Evolutionary conservation across 2,113 vertebrate genomes (phyloP).

Genomic region (Silurus glanis): DNA sequence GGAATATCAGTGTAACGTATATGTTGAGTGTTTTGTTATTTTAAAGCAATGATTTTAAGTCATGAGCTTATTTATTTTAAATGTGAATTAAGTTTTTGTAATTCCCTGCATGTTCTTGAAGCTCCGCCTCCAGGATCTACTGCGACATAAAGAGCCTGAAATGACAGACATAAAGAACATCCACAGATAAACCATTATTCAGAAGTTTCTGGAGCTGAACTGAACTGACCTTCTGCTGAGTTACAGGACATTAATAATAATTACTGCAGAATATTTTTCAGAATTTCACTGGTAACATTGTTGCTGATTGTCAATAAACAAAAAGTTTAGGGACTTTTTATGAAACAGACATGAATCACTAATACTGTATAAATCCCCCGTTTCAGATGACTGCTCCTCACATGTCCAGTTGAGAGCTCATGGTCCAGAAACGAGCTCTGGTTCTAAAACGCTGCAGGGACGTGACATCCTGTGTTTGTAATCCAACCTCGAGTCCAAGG

Average conservation of each 20-base stretch:
- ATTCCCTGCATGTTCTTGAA: background rate
- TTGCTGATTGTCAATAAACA: background rate
- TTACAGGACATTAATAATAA: background rate
- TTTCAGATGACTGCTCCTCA: slow-evolving; percentile 22
- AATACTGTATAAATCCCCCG: background rate
- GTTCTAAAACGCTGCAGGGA: background rate
- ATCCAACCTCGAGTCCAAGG: slow-evolving; percentile 23
- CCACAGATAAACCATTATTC: background rate
- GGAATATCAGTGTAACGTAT: no score
- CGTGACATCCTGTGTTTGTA: background rate
- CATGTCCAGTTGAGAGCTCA: background rate
- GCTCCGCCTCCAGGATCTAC: background rate
- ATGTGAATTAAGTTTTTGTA: background rate
- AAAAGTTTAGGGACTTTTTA: slow-evolving; percentile 18
- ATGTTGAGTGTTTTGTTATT: background rate
- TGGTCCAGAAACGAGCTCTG: background rate
- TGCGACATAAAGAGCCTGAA: background rate
- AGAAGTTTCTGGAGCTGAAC: no score
- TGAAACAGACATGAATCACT: slow-evolving; percentile 40
- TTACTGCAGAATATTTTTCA: background rate
- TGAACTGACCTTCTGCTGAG: background rate
- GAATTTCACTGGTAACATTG: background rate
- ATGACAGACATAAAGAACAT: background rate
- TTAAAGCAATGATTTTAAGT: background rate
- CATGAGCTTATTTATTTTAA: background rate